phyloP scores from a whole-genome alignment of 2,797 vertebrate genomes.

The Gallinago solitaria region DNA sequence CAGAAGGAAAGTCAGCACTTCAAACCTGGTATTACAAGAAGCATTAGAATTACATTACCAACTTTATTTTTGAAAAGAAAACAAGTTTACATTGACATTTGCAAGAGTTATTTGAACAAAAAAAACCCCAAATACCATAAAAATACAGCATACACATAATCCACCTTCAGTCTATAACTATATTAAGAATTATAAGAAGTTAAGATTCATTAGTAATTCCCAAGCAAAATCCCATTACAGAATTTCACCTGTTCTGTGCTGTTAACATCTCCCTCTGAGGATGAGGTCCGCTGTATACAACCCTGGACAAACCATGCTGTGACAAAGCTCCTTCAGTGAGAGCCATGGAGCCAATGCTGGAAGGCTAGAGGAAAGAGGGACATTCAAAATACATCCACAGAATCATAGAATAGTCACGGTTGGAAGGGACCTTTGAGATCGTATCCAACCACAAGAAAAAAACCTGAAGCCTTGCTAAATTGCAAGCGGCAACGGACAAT shows the following conservation, averaged over 20 bases:
- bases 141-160: neutral
- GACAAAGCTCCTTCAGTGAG: conserved; percentile 95
- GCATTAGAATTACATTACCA: conserved; percentile 1
- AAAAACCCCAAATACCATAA: neutral
- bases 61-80: neutral
- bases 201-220: neutral
- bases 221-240: neutral
- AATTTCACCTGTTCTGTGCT: conserved; percentile 91
- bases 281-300: conserved; percentile 95
- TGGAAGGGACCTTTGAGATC: too few relatives aligned
- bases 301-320: conserved; percentile 92
- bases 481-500: neutral
- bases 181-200: neutral
- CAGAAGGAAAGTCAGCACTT: conserved; percentile 95
- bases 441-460: too few relatives aligned
- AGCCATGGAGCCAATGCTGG: conserved; percentile 93
- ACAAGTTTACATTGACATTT: neutral
- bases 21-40: conserved; percentile 83
- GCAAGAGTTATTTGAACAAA: neutral
- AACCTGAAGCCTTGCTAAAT: neutral
- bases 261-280: conserved; percentile 96
- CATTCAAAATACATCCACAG: neutral
- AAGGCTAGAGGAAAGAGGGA: conserved; percentile 82
- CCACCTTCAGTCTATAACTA: neutral
- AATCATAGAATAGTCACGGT: too few relatives aligned